Evolutionary conservation across 1,140 invertebrate genomes (phyloP).

Genomic region (Heliconius hewitsoni): DNA sequence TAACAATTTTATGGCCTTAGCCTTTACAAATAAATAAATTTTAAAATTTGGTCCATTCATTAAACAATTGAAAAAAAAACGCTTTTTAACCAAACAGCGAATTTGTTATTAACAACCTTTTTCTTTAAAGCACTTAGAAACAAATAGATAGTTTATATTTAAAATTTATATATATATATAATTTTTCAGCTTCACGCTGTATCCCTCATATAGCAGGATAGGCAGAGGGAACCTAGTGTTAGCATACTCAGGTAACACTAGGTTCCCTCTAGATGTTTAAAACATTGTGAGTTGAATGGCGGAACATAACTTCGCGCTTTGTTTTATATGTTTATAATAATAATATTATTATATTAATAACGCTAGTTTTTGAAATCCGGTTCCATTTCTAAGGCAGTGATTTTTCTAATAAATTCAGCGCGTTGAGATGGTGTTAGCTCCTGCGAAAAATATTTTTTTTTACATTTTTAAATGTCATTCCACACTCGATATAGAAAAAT

Average conservation of each 20-base stretch:
- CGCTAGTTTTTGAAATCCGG: slow-evolving; percentile 43
- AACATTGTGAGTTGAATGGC: too few species aligned
- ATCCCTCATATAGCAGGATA: too few species aligned
- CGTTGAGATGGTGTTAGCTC: slow-evolving; percentile 88
- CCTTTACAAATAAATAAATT: neutral
- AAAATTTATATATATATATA: neutral
- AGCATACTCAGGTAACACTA: too few species aligned
- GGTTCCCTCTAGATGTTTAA: too few species aligned
- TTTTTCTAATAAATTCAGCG: slow-evolving; percentile 86
- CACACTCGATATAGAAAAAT: neutral
- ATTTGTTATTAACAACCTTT: neutral
- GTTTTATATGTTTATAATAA: neutral
- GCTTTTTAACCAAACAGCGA: neutral
- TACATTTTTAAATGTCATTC: too few species aligned
- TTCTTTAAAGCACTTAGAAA: neutral
- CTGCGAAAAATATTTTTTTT: slow-evolving; percentile 61
- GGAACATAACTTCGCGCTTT: too few species aligned
- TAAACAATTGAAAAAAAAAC: neutral
- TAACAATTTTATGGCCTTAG: neutral
- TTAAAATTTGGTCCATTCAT: neutral
- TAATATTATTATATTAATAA: neutral
- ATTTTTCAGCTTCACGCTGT: too few species aligned
- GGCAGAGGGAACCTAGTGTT: too few species aligned
- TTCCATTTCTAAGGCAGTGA: slow-evolving; percentile 80
- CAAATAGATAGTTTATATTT: neutral